Percentiles rank a stretch among this genome's conserved stretches.
These are phyloP conservation scores for Grammomys dolichurus DNA, from an alignment of 2,113 vertebrate species.

Conservation along the genomic window DNA sequence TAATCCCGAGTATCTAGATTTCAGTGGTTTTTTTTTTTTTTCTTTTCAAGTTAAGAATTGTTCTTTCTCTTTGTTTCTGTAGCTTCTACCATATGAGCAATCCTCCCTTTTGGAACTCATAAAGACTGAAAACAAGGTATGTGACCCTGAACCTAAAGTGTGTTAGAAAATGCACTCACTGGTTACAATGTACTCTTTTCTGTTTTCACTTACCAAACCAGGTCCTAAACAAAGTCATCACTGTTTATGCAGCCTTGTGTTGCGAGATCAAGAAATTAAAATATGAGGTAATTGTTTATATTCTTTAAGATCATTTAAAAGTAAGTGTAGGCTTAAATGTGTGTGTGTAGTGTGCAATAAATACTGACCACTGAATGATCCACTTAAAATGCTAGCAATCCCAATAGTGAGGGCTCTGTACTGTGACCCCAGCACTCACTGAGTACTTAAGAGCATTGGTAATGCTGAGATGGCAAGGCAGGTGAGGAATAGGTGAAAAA, in stretches of 20 bases:
- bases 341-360: neutral
- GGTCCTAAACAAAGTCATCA: conserved; percentile 99
- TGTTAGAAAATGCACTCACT: neutral
- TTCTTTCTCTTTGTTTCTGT: conserved; percentile 73
- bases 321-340: conserved; percentile 7
- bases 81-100: conserved; percentile 98
- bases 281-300: conserved; percentile 93
- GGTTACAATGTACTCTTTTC: conserved; percentile 54
- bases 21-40: neutral
- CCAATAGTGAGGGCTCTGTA: too few species aligned
- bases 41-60: conserved; percentile 16
- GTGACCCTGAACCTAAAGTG: conserved; percentile 40
- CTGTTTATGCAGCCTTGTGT: conserved; percentile 98
- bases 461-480: neutral
- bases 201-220: conserved; percentile 78
- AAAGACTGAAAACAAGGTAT: conserved; percentile 99
- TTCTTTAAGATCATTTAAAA: conserved; percentile 44
- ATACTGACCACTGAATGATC: conserved; percentile 15
- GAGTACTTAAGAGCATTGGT: neutral
- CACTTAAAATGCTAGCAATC: conserved; percentile 11
- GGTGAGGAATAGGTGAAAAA: neutral
- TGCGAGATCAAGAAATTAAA: conserved; percentile 99
- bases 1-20: conserved; percentile 56
- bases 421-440: neutral
- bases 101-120: conserved; percentile 97